phyloP scores from a whole-genome alignment of 2,113 vertebrate species.

The Rhinoderma darwinii region DNA sequence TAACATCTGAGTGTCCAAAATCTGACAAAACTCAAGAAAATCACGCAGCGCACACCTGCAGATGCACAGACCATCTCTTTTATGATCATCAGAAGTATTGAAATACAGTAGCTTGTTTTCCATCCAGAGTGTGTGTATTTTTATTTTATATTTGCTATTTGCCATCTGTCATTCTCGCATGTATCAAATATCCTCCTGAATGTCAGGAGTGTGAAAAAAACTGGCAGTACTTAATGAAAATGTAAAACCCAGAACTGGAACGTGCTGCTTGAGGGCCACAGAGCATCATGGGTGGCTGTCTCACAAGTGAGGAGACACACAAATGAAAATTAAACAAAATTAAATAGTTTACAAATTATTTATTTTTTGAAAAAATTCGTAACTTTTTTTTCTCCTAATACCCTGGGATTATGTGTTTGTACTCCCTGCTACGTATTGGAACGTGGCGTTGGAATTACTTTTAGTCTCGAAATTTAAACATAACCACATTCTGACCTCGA shows the following conservation, averaged over 20 bases:
- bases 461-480: constrained; percentile 15
- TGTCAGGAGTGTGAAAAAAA: constrained; percentile 69
- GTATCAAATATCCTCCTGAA: constrained; percentile 68
- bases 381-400: background rate
- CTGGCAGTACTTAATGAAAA: constrained; percentile 66
- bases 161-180: constrained; percentile 69
- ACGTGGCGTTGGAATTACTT: background rate
- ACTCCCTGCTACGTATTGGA: background rate
- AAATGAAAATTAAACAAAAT: constrained; percentile 7
- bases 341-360: constrained; percentile 14
- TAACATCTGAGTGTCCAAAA: constrained; percentile 32
- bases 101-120: constrained; percentile 67
- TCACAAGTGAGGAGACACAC: constrained; percentile 26
- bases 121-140: constrained; percentile 60
- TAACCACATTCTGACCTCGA: constrained; percentile 45
- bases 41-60: constrained; percentile 43
- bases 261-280: constrained; percentile 59
- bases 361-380: constrained; percentile 28
- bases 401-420: background rate
- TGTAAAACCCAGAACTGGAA: constrained; percentile 67
- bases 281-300: constrained; percentile 61
- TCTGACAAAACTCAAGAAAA: constrained; percentile 3
- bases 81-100: constrained; percentile 66
- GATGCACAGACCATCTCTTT: constrained; percentile 57
- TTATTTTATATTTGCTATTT: constrained; percentile 51